Evolutionary conservation across 2,888 invertebrate species (phyloP), one percentile per base, ranked within the genome.

Genomic region (Campopleginae sp.): DNA sequence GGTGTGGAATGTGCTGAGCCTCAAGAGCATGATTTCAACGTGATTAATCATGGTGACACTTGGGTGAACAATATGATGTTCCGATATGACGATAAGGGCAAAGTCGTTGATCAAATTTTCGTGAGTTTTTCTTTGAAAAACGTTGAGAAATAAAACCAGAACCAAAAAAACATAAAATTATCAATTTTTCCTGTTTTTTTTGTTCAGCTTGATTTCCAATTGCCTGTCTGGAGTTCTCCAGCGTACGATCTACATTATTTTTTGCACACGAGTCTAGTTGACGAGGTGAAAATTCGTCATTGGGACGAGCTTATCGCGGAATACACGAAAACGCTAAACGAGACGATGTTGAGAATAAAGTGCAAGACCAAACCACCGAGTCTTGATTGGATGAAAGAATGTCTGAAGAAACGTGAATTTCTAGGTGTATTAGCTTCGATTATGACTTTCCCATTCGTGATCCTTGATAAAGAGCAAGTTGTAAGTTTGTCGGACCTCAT

Each of bases 161-260:
- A 12, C 2, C n/a, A 2, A 48, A 48, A 42, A 31, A 33, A 42
- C 12, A 14, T 2, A 2, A 2, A 46, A 12, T 31, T 14, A 54
- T 38, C 23, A 7, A 27, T 42, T 42, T 1, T 10, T 74, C 44
- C 2, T 63, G 38, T 38, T 38, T 5, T 48, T 63, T 51, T 31
- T 65, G 93, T 94, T 0, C 89, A 94, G 94, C 94, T 94, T 72
- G 94, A 94, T 88, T 94, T 94, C 82, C 94, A 94, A 92, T 76
- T 94, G 84, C 90, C 92, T 70, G 72, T 90, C 48, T 94, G 93
- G 86, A 89, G 91, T 7, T 93, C 94, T 46, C 94, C 94, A 14
- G 94, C 93, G 0, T 85, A 94, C 48, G 94, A 95, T 89, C 87
- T 95, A n/a, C 94, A 91, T 71, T 94, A 94, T 85, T 94, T 94